phyloP scores from a whole-genome alignment of 92 coral and sea anemone species.

The Parazoanthus swiftii region DNA sequence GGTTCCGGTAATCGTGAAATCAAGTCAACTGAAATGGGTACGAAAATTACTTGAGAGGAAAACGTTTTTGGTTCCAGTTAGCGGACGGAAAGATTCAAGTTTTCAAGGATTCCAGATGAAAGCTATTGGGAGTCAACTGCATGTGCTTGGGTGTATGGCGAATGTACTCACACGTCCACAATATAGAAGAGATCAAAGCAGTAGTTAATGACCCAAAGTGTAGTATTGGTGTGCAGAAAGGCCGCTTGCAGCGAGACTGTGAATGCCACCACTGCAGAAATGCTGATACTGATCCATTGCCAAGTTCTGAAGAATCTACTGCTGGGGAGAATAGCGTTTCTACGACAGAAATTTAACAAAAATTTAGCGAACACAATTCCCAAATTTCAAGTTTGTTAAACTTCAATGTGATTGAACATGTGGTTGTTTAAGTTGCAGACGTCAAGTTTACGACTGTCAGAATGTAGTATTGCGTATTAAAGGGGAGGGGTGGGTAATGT shows the following conservation, averaged over 20 bases:
- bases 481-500: not conserved
- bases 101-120: not conserved
- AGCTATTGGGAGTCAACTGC: not conserved
- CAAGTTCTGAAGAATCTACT: slow-evolving; percentile 53
- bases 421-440: not conserved
- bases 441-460: not conserved
- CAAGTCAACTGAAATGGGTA: not conserved
- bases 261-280: slow-evolving; percentile 62
- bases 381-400: too few relatives aligned
- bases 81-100: not conserved
- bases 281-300: slow-evolving; percentile 60
- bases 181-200: slow-evolving; percentile 66
- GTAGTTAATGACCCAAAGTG: slow-evolving; percentile 76
- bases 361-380: not conserved
- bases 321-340: slow-evolving; percentile 62
- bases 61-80: not conserved
- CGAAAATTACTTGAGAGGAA: too few relatives aligned
- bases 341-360: slow-evolving; percentile 18
- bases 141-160: not conserved
- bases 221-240: slow-evolving; percentile 63
- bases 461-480: not conserved
- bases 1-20: not conserved
- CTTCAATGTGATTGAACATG: not conserved
- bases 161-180: slow-evolving; percentile 77
- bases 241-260: slow-evolving; percentile 77